Conservation (phyloP, 1,140 invertebrate genomes). For the Drosophila trapezifrons region DNA sequence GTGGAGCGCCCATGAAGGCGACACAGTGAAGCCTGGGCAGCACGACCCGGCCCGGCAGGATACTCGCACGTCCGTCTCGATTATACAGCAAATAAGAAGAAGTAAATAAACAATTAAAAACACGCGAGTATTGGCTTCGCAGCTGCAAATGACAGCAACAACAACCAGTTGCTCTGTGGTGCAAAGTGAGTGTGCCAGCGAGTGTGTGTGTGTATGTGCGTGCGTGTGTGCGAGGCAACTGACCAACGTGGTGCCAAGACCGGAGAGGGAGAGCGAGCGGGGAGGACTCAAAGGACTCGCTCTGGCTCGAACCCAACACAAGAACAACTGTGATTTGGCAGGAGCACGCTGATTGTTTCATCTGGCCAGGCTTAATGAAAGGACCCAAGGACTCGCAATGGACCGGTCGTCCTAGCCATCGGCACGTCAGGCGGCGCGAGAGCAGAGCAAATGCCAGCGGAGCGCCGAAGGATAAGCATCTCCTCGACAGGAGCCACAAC, state of each 20-base stretch:
- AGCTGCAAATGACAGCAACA: slow-evolving; percentile 54
- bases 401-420: slow-evolving; percentile 35
- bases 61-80: slow-evolving; percentile 77
- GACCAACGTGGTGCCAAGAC: slow-evolving; percentile 75
- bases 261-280: slow-evolving; percentile 12
- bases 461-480: slow-evolving; percentile 71
- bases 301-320: slow-evolving; percentile 55
- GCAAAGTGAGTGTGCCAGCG: slow-evolving; percentile 34
- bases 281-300: slow-evolving; percentile 33
- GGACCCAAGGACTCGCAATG: slow-evolving; percentile 26
- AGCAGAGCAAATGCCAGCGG: slow-evolving; percentile 53
- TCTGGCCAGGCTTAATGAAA: slow-evolving; percentile 58
- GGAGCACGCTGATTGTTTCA: slow-evolving; percentile 53
- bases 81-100: slow-evolving; percentile 74
- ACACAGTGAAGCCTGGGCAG: slow-evolving; percentile 54
- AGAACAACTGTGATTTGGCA: slow-evolving; percentile 40
- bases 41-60: slow-evolving; percentile 34
- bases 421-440: slow-evolving; percentile 22
- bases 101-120: slow-evolving; percentile 60
- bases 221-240: slow-evolving; percentile 42
- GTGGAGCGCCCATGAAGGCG: slow-evolving; percentile 7
- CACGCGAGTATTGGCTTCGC: slow-evolving; percentile 44
- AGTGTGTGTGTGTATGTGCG: slow-evolving; percentile 34
- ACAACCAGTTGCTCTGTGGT: slow-evolving; percentile 57
- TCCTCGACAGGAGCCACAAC: slow-evolving; percentile 4